phyloP scores from a whole-genome alignment of 2,888 invertebrate species.

The Synanthedon myopaeformis region DNA sequence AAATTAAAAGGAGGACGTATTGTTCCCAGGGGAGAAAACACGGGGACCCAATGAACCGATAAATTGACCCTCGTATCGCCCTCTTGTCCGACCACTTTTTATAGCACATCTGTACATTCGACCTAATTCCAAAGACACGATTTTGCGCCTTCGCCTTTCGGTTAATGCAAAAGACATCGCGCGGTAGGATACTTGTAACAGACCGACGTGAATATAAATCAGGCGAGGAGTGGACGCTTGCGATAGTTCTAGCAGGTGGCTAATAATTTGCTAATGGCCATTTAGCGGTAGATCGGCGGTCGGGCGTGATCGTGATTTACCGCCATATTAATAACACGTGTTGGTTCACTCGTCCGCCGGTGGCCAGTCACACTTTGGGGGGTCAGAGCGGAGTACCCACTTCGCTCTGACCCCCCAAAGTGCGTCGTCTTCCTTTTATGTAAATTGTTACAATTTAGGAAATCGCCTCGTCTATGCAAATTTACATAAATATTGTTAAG shows the following conservation, averaged over 20 bases:
- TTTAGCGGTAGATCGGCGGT: conserved; percentile 3
- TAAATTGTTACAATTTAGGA: no score
- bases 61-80: conserved; percentile 11
- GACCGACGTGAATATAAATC: neutral
- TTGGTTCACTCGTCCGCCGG: neutral
- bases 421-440: no score
- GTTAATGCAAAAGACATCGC: neutral
- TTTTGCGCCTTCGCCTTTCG: conserved; percentile 6
- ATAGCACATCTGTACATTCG: conserved; percentile 5
- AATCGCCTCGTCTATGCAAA: no score
- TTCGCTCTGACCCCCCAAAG: no score
- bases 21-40: conserved; percentile 7
- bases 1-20: conserved; percentile 15
- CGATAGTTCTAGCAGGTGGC: conserved; percentile 4
- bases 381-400: no score
- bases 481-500: no score
- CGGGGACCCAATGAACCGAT: conserved; percentile 10
- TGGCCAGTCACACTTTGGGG: no score
- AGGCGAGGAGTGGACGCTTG: neutral
- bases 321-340: neutral
- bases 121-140: conserved; percentile 6
- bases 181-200: neutral
- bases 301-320: conserved; percentile 1
- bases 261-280: conserved; percentile 8
- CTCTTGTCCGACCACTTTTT: conserved; percentile 7